These are phyloP conservation scores for Herminia tarsipennalis DNA, from an alignment of 2,888 invertebrate genomes.

Conservation along the genomic window DNA sequence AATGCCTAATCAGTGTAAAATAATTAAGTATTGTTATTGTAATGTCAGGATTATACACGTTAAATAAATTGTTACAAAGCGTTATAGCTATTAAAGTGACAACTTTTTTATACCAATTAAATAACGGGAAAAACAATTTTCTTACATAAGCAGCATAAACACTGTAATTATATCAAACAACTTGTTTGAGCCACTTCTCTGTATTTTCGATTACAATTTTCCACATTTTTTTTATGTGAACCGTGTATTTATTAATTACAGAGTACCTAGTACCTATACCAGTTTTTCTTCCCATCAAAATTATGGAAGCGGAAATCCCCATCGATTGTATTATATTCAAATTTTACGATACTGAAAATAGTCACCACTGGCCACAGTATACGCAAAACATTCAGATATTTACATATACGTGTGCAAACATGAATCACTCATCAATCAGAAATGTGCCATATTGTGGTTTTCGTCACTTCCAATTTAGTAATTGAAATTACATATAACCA, in stretches of 20 bases:
- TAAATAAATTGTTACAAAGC: too few species aligned
- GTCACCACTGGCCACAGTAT: conserved; percentile 13
- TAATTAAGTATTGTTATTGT: too few species aligned
- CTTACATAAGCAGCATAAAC: conserved; percentile 2
- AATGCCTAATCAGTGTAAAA: too few species aligned
- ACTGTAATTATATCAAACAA: conserved; percentile 11
- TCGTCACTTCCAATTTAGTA: conserved; percentile 1
- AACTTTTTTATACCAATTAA: not conserved
- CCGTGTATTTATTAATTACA: too few species aligned
- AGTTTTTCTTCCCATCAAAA: conserved; percentile 29
- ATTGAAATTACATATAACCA: conserved; percentile 8
- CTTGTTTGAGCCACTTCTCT: conserved; percentile 12
- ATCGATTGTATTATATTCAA: conserved; percentile 44
- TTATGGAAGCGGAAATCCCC: conserved; percentile 46
- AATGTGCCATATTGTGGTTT: conserved; percentile 5
- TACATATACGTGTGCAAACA: conserved; percentile 1
- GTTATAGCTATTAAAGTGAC: not conserved
- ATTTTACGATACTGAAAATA: conserved; percentile 25
- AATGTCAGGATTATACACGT: too few species aligned
- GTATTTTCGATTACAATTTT: conserved; percentile 14
- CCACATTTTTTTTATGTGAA: conserved; percentile 20
- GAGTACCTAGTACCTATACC: conserved; percentile 17
- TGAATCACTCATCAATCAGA: not conserved
- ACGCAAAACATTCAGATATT: conserved; percentile 15
- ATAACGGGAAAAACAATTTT: conserved; percentile 1